Conservation (phyloP, 2,797 vertebrate species). For the Rachycentron canadum region DNA sequence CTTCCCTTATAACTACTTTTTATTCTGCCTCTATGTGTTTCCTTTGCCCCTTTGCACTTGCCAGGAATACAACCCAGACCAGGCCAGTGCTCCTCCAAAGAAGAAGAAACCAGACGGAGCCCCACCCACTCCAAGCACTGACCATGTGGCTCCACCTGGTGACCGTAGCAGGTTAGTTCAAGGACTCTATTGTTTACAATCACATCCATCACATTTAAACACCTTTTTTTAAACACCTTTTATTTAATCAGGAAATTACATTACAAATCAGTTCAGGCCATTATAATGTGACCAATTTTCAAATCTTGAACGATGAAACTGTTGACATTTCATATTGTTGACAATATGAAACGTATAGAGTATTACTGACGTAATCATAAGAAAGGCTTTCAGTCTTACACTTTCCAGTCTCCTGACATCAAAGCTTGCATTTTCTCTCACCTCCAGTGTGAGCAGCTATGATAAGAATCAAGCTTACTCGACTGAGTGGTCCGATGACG, state of each 20-base stretch:
- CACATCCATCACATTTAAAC: not conserved
- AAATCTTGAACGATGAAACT: not conserved
- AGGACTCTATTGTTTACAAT: not conserved
- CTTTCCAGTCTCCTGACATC: not conserved
- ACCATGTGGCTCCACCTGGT: constrained; percentile 90
- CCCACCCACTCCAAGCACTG: constrained; percentile 88
- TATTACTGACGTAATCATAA: not conserved
- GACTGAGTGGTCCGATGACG: constrained; percentile 96
- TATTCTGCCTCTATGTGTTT: not conserved
- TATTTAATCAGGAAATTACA: not conserved
- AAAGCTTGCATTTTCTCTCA: not conserved
- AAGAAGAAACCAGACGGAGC: constrained; percentile 94
- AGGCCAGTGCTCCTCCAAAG: constrained; percentile 90
- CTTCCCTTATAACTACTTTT: not conserved
- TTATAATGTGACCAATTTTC: not conserved
- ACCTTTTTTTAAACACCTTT: no score
- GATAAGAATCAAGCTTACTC: constrained; percentile 94
- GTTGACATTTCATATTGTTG: not conserved
- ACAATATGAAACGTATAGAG: not conserved
- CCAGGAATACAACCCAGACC: constrained; percentile 98
- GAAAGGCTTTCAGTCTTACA: not conserved
- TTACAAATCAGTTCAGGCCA: not conserved
- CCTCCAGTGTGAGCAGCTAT: constrained; percentile 94
- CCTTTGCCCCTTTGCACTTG: not conserved
- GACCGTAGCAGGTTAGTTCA: constrained; percentile 93